Evolutionary conservation across 2,113 vertebrate species (phyloP).

Genomic region (Dipodomys spectabilis): DNA sequence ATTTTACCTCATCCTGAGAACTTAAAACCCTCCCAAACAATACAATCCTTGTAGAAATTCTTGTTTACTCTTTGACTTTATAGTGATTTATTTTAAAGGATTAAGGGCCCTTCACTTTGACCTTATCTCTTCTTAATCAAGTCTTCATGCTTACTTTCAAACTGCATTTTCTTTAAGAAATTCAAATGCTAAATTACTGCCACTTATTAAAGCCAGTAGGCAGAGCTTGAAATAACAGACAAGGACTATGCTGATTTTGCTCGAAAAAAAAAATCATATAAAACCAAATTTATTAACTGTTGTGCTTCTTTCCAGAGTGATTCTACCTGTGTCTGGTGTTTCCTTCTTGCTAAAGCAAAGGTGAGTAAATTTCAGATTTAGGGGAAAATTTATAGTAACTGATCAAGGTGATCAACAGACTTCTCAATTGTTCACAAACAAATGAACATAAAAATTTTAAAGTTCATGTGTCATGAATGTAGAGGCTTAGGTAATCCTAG

Average conservation of each 20-base stretch:
- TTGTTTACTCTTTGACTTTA: constrained; percentile 23
- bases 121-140: constrained; percentile 17
- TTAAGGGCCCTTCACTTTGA: constrained; percentile 12
- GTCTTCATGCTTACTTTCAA: constrained; percentile 39
- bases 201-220: constrained; percentile 19
- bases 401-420: constrained; percentile 44
- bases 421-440: background rate
- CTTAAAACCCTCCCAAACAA: constrained; percentile 38
- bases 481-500: background rate
- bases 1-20: constrained; percentile 44
- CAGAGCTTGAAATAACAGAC: background rate
- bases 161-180: constrained; percentile 39
- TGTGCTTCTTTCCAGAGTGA: constrained; percentile 29
- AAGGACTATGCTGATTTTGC: background rate
- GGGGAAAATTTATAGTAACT: constrained; percentile 28
- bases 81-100: constrained; percentile 41
- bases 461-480: background rate
- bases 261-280: background rate
- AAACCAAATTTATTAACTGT: background rate
- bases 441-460: background rate
- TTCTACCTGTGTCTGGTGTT: background rate
- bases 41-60: constrained; percentile 10
- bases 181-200: background rate
- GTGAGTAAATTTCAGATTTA: constrained; percentile 26
- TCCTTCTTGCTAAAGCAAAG: constrained; percentile 25